A percentile compares a stretch with the other conserved stretches of the same genome.
These are phyloP conservation scores for Geococcyx californianus DNA, from an alignment of 2,113 vertebrate genomes.

Conservation along the genomic window DNA sequence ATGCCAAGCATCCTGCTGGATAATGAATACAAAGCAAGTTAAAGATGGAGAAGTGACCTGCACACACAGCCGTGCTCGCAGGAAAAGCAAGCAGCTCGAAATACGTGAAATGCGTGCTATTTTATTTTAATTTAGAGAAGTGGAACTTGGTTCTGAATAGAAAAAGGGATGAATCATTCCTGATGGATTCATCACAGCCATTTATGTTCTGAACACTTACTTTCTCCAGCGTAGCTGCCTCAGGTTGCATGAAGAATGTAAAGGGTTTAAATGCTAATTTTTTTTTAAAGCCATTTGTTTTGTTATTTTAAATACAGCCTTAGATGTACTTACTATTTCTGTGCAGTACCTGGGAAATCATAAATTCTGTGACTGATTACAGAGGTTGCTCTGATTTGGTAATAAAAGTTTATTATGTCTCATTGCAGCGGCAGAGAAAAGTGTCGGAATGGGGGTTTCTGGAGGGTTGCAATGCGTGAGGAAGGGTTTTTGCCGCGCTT, in stretches of 20 bases:
- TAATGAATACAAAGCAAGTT: neutral
- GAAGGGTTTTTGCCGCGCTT: accelerated
- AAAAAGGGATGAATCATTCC: conserved; percentile 34
- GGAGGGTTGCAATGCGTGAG: accelerated
- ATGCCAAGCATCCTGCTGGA: accelerated
- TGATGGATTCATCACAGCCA: conserved; percentile 42
- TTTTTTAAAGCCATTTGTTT: neutral
- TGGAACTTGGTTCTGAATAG: neutral
- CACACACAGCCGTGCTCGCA: accelerated
- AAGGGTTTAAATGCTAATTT: neutral
- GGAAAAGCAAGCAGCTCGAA: neutral
- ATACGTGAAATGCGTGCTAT: neutral
- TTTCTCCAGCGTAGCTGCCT: neutral
- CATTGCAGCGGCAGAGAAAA: neutral
- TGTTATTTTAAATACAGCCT: neutral
- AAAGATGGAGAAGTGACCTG: neutral
- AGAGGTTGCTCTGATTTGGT: neutral
- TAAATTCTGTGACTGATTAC: neutral
- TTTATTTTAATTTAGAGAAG: neutral
- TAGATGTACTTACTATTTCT: neutral
- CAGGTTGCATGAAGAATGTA: neutral
- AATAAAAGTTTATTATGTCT: neutral
- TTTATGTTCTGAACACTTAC: conserved; percentile 7
- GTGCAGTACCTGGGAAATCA: neutral
- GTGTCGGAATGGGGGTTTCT: accelerated